Conservation (phyloP, 2,888 invertebrate species). For the Tupiocoris notatus region DNA sequence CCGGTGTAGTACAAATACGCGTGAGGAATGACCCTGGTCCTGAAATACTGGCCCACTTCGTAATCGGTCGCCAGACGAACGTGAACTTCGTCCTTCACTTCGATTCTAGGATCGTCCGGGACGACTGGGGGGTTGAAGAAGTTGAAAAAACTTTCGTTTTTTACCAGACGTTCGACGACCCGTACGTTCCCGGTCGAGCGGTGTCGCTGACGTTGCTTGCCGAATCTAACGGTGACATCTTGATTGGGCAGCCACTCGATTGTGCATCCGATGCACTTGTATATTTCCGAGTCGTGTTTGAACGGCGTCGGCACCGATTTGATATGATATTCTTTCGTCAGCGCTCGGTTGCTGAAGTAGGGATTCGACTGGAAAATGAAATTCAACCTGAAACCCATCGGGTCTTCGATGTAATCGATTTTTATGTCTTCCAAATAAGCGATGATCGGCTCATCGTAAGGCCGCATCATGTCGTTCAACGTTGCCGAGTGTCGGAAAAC, state of each 20-base stretch:
- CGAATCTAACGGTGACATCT: conserved; percentile 93
- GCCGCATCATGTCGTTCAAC: conserved; percentile 83
- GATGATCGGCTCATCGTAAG: conserved; percentile 84
- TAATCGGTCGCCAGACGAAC: conserved; percentile 89
- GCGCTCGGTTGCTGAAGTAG: conserved; percentile 78
- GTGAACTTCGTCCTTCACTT: conserved; percentile 85
- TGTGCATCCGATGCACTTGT: conserved; percentile 78
- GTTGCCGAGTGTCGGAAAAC: conserved; percentile 88
- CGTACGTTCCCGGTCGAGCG: conserved; percentile 90
- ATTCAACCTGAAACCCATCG: conserved; percentile 77
- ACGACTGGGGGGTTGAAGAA: conserved; percentile 92
- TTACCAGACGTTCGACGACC: conserved; percentile 89
- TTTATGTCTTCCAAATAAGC: conserved; percentile 80
- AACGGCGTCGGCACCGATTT: conserved; percentile 81
- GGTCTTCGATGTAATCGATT: conserved; percentile 60
- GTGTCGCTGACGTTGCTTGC: conserved; percentile 98
- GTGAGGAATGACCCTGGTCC: conserved; percentile 87
- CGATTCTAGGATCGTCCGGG: conserved; percentile 78
- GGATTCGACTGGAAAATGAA: conserved; percentile 91
- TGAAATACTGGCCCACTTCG: conserved; percentile 96
- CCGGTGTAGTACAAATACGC: conserved; percentile 86
- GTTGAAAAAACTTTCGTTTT: conserved; percentile 98
- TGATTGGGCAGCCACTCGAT: conserved; percentile 71
- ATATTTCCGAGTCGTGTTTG: conserved; percentile 91
- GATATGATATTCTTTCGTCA: conserved; percentile 90